Base-by-base conservation (phyloP, 1,140 invertebrate species). In the Ostrea denselamellosa region DNA sequence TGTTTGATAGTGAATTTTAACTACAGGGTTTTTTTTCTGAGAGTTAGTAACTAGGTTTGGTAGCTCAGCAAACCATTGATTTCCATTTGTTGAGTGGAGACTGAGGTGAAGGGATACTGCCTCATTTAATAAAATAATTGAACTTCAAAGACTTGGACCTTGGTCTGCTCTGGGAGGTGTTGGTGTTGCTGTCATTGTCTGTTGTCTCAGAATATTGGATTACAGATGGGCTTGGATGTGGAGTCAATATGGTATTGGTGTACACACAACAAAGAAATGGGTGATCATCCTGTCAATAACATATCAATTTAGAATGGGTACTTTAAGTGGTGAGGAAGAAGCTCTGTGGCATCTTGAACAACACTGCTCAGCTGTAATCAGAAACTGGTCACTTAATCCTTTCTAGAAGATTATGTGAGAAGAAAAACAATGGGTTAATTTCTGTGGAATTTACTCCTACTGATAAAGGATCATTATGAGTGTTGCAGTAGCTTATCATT, bases 341-440 rank as follows among this genome's bases (percentile, higher is more conserved):
- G 28, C 28, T 77, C 9, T 77, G 25, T 77, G 68, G 14, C 68
- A 28, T 77, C 14, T 44, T 17, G 58, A 77, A 34, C 25, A 71
- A 71, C 25, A 28, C 25, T 34, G 22, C 25, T 9, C 22, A 22
- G 65, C 28, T 28, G 28, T 77, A 77, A 22, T 34, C 5, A 77
- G 8, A 34, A 25, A 77, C 68, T 77, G 68, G 68, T 34, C 68
- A 77, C 28, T 77, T 22, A 25, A 77, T 34, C 68, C 25, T 28
- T 28, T 77, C 25, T 77, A 77, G 68, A 34, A 77, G 9, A 10
- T 9, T 28, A 77, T 5, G 22, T 28, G 68, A 77, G 25, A 77
- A 77, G 25, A 77, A 34, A 17, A 77, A 77, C 68, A 77, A 77
- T 77, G 68, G 68, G 68, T 77, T 77, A 77, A 77, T 77, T 12